Evolutionary conservation across 2,113 vertebrate genomes (phyloP).

Genomic region (Odontophorus gujanensis): DNA sequence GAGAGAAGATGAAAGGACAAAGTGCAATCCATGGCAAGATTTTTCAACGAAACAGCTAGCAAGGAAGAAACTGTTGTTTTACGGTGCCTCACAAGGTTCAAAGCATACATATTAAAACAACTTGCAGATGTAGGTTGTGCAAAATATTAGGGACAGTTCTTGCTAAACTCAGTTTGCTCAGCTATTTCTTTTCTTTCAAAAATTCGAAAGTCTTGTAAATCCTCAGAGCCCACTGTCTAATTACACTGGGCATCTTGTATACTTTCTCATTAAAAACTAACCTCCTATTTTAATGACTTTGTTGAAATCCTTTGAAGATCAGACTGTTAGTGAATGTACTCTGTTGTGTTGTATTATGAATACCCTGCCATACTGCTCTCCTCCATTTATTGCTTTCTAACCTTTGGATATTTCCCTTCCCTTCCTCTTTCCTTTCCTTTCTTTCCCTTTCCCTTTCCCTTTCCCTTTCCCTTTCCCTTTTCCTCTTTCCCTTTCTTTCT

Average conservation of each 20-base stretch:
- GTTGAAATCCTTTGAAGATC: constrained; percentile 78
- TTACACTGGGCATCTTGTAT: constrained; percentile 76
- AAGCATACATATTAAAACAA: constrained; percentile 62
- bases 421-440: no score
- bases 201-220: constrained; percentile 73
- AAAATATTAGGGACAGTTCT: constrained; percentile 42
- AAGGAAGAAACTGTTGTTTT: constrained; percentile 31
- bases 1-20: not conserved
- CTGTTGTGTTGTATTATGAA: constrained; percentile 43
- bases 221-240: constrained; percentile 75
- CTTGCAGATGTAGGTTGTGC: constrained; percentile 65
- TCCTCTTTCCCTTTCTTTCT: not conserved
- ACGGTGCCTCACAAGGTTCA: constrained; percentile 51
- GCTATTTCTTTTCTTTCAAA: constrained; percentile 70
- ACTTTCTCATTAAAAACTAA: constrained; percentile 80
- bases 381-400: constrained; percentile 27
- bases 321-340: constrained; percentile 45
- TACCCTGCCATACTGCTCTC: constrained; percentile 27
- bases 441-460: no score
- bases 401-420: not conserved
- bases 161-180: constrained; percentile 63
- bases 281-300: constrained; percentile 79
- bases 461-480: no score
- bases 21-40: not conserved
- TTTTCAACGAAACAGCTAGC: not conserved